Evolutionary conservation across 2,888 invertebrate genomes (phyloP), one percentile per base, ranked within the genome.

Genomic region (Anorthoa munda): DNA sequence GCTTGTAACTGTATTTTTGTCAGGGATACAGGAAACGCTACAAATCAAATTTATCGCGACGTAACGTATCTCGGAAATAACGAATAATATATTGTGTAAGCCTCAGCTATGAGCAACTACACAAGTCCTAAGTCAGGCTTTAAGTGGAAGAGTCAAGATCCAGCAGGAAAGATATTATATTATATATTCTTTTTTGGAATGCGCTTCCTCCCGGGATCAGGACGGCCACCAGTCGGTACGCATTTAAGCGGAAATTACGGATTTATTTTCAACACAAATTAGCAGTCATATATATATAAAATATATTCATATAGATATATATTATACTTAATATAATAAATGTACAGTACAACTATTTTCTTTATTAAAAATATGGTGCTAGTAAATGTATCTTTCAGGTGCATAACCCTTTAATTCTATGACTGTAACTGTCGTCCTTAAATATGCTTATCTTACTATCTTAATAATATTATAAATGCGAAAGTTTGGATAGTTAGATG

Each of bases 1-100:
- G 58, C 45, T 51, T 60, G 21, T 53, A 80, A 70, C 75, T 65
- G 75, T 67, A 45, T 67, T 67, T 66, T 74, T 60, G 66, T 50
- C n/a, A 45, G 39, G 23, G 17, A 50, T 65, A n/a, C 46, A 56
- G 66, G 66, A 72, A 71, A 48, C 26, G n/a, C 58, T 55, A 64
- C 79, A 67, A 72, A 64, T 71, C 66, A 59, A 66, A 71, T 48
- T 82, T 53, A 78, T 82, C 72, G 51, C 72, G 79, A 82, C 63
- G n/a, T 26, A 78, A 66, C 26, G 50, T 82, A 60, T 66, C 66
- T 78, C 2, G 46, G 39, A 64, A 55, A 78, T 48, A 71, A 60
- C 45, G 45, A 65, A 63, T 69, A 53, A 66, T 77, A 45, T 58
- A 66, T 50, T 58, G 61, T 70, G 31, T 26, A 45, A 21, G 51